phyloP scores from a whole-genome alignment of 2,113 vertebrate genomes.

The Ameiurus melas region DNA sequence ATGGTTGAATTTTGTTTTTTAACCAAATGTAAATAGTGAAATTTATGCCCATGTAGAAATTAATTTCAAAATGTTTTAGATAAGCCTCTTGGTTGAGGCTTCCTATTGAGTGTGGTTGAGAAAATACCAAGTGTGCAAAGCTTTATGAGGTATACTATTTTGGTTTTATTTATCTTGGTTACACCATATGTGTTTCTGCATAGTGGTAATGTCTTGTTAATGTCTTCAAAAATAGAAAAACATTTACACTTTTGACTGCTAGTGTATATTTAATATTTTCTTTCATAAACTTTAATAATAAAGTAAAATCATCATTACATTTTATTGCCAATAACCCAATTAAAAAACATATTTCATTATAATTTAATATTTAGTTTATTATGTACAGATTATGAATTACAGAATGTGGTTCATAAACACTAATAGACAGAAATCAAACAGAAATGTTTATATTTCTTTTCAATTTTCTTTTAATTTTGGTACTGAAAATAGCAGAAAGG shows the following conservation, averaged over 20 bases:
- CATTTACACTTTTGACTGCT: background rate
- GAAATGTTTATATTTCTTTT: background rate
- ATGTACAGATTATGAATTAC: background rate
- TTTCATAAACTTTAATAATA: background rate
- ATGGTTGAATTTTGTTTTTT: background rate
- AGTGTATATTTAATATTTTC: background rate
- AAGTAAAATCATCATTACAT: background rate
- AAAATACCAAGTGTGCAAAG: background rate
- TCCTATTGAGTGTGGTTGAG: background rate
- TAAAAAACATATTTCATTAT: background rate
- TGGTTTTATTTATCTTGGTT: background rate
- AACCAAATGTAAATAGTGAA: background rate
- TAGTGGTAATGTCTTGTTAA: background rate
- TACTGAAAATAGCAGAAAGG: background rate
- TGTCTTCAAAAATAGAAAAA: too few species aligned
- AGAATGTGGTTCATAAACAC: background rate
- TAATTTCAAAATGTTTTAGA: background rate
- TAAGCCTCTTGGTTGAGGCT: background rate
- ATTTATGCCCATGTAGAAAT: background rate
- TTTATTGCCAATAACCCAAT: background rate
- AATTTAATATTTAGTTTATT: background rate
- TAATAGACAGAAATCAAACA: background rate
- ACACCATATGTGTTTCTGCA: background rate
- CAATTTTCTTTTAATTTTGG: background rate
- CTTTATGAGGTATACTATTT: background rate